Base-by-base conservation (phyloP, 2,888 invertebrate genomes). In the Drosophila recens region DNA sequence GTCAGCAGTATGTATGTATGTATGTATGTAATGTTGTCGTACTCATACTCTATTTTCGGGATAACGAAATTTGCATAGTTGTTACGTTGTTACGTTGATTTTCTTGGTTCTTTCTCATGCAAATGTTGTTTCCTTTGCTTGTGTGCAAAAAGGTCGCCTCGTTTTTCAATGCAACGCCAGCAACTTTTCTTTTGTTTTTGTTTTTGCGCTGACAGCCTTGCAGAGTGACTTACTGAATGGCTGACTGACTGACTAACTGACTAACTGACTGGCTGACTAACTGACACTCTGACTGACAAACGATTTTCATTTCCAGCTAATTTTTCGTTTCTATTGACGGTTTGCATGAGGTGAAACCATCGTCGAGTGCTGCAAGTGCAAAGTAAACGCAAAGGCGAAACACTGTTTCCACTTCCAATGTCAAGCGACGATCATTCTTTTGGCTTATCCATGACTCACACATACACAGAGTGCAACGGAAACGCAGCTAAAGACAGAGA, bases 291-390 rank as follows among this genome's bases (percentile, higher is more conserved):
- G 73, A 66, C 75, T 75, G 74, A 74, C 46, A 77, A 85, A 56
- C 78, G 69, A 71, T 80, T 77, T 85, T 72, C 64, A 68, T 78
- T 86, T 88, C 83, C 79, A 88, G 83, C 83, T 88, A 87, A 83
- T 74, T 87, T 80, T 72, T 62, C 71, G 66, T 67, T 52, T 71
- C 72, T 72, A 71, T 72, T 62, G 43, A 13, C 36, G 59, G 20
- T 56, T 66, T 30, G 52, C 38, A 36, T 57, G 61, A 82, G 74
- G 72, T 76, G 69, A 87, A 85, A 79, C 59, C 70, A 62, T 33
- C 40, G 64, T 48, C 30, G 61, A 54, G 49, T 70, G 82, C 81
- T 85, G 82, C 83, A 80, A 80, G 67, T 67, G 53, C 62, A 59
- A 67, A 75, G 67, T 56, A 64, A 78, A 52, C 40, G 65, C 51